Evolutionary conservation across 2,797 vertebrate genomes (phyloP).

Genomic region (Anguilla megastoma): DNA sequence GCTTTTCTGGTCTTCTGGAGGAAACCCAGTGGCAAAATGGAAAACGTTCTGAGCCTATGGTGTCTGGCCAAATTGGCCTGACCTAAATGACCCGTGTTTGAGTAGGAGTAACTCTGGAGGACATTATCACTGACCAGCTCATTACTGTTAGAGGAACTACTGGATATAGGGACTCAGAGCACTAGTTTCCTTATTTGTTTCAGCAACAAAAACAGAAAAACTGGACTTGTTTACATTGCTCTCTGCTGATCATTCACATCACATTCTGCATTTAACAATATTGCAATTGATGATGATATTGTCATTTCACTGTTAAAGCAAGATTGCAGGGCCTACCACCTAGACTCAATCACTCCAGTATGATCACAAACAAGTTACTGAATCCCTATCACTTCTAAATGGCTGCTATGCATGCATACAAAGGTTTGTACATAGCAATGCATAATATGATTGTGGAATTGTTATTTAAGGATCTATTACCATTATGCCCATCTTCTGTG

Average conservation of each 20-base stretch:
- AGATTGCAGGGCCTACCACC: neutral
- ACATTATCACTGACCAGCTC: neutral
- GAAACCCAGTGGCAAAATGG: neutral
- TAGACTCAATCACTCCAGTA: neutral
- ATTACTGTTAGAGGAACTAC: too few species aligned
- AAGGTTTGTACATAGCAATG: neutral
- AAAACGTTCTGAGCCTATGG: neutral
- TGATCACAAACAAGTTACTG: neutral
- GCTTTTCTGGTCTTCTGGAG: neutral
- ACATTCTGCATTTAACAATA: neutral
- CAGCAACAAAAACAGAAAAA: too few species aligned
- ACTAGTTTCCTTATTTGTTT: too few species aligned
- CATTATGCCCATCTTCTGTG: neutral
- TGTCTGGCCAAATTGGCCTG: neutral
- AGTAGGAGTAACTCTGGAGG: neutral
- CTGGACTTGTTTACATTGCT: too few species aligned
- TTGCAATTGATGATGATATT: neutral
- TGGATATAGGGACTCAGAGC: too few species aligned
- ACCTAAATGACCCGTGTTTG: neutral
- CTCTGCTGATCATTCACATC: neutral
- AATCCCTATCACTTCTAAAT: neutral
- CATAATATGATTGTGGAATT: neutral
- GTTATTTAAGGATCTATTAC: neutral
- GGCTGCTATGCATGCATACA: neutral
- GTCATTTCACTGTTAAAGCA: neutral